Percentiles rank a stretch among this genome's conserved stretches.
Conservation (phyloP, 1,140 invertebrate species). For the Drosophila trapezifrons region DNA sequence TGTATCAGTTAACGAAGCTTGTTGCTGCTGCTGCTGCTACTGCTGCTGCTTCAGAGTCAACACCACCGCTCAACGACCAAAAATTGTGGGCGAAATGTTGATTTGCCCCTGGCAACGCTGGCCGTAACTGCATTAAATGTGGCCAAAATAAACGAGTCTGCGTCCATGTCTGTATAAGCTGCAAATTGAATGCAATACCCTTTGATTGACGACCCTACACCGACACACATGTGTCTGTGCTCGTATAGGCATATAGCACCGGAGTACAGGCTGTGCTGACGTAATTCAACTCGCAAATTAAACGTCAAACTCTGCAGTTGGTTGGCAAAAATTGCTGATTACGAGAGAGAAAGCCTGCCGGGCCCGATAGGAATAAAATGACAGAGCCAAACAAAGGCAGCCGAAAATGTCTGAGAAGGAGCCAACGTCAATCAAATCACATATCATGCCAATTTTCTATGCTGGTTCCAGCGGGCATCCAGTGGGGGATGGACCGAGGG, state of each 20-base stretch:
- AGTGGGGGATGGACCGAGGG: not conserved
- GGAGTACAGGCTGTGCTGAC: constrained; percentile 21
- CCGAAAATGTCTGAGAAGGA: constrained; percentile 27
- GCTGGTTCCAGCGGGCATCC: constrained; percentile 36
- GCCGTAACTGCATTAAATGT: constrained; percentile 41
- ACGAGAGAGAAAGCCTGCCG: constrained; percentile 16
- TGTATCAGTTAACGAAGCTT: constrained; percentile 72
- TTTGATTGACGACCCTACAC: constrained; percentile 53
- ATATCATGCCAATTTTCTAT: constrained; percentile 75
- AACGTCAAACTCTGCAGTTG: constrained; percentile 46
- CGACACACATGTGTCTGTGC: constrained; percentile 1
- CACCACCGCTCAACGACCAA: constrained; percentile 35
- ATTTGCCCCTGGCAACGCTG: constrained; percentile 36
- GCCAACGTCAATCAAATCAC: constrained; percentile 74
- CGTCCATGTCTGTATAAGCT: constrained; percentile 19
- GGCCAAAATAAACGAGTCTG: constrained; percentile 30
- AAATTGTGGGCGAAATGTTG: constrained; percentile 40
- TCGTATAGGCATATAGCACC: no score
- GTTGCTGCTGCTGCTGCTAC: constrained; percentile 30
- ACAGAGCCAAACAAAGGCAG: constrained; percentile 60
- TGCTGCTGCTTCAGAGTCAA: constrained; percentile 42
- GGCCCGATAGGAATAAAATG: constrained; percentile 61
- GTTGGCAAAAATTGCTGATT: constrained; percentile 61
- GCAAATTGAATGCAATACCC: constrained; percentile 56
- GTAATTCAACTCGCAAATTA: constrained; percentile 56